phyloP scores from a whole-genome alignment of 2,113 vertebrate genomes.

The Apteryx mantelli region DNA sequence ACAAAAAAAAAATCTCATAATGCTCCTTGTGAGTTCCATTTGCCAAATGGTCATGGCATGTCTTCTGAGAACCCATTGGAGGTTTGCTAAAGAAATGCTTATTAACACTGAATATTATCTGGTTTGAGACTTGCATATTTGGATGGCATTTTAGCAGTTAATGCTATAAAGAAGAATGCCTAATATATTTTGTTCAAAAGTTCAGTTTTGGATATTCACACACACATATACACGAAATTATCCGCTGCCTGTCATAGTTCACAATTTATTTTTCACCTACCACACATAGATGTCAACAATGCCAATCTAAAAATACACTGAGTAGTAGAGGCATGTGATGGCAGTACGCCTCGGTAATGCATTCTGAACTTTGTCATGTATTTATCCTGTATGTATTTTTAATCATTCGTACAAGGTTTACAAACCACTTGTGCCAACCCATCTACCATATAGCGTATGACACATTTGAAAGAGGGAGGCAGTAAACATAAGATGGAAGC shows the following conservation, averaged over 20 bases:
- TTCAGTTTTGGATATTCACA: not conserved
- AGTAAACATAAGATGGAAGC: not conserved
- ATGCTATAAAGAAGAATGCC: not conserved
- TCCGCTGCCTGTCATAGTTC: not conserved
- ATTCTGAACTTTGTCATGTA: not conserved
- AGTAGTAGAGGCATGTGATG: not conserved
- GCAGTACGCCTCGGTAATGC: not conserved
- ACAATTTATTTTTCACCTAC: not conserved
- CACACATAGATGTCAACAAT: not conserved
- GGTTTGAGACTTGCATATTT: constrained; percentile 3
- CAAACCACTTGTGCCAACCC: not conserved
- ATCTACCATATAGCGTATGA: not conserved
- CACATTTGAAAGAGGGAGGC: not conserved
- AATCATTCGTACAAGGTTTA: not conserved
- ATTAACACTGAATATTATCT: not conserved
- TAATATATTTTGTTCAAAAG: not conserved
- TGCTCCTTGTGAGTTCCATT: not conserved
- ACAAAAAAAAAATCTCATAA: not conserved
- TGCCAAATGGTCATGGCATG: not conserved
- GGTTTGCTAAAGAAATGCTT: not conserved
- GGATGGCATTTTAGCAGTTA: not conserved
- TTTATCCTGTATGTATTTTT: not conserved
- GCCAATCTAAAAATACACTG: not conserved
- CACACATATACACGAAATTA: not conserved
- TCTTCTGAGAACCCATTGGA: constrained; percentile 11